A percentile compares a stretch with the other conserved stretches of the same genome.
phyloP scores from a whole-genome alignment of 53 echinoderm and acorn worm genomes.

The Actinopyga echinites region DNA sequence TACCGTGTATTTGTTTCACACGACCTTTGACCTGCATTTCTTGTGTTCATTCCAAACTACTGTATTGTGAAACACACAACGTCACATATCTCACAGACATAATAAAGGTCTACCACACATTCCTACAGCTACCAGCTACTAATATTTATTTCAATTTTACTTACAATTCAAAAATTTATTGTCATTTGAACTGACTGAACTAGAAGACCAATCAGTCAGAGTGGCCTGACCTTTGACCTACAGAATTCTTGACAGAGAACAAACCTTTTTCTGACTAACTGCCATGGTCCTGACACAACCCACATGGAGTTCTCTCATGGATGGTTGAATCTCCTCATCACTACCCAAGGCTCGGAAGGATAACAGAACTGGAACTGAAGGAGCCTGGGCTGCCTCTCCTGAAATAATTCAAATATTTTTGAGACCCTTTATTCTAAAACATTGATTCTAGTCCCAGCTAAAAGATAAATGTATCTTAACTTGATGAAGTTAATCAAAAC shows the following conservation, averaged over 20 bases:
- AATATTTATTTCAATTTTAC: too few species aligned
- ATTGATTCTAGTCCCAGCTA: neutral
- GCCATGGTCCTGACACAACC: slow-evolving; percentile 86
- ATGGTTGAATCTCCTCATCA: slow-evolving; percentile 66
- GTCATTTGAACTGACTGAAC: neutral
- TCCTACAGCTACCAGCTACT: too few species aligned
- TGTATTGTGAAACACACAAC: too few species aligned
- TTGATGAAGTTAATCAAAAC: too few species aligned
- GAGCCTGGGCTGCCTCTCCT: neutral
- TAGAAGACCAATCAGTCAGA: neutral
- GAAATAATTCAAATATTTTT: neutral
- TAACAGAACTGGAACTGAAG: slow-evolving; percentile 70
- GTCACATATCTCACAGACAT: too few species aligned
- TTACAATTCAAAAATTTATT: neutral
- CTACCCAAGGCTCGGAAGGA: slow-evolving; percentile 77
- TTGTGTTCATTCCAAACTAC: too few species aligned
- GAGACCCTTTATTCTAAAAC: too few species aligned
- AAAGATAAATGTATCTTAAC: too few species aligned
- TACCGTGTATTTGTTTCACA: too few species aligned
- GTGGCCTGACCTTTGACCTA: too few species aligned
- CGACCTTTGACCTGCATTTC: too few species aligned
- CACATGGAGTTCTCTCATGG: slow-evolving; percentile 67
- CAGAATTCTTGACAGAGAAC: neutral
- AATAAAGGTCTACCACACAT: too few species aligned
- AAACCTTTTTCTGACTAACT: slow-evolving; percentile 90